A percentile compares a stretch with the other conserved stretches of the same genome.
These are phyloP conservation scores for Nipponacmea schrenckii DNA, from an alignment of 2,888 invertebrate genomes.

Conservation along the genomic window DNA sequence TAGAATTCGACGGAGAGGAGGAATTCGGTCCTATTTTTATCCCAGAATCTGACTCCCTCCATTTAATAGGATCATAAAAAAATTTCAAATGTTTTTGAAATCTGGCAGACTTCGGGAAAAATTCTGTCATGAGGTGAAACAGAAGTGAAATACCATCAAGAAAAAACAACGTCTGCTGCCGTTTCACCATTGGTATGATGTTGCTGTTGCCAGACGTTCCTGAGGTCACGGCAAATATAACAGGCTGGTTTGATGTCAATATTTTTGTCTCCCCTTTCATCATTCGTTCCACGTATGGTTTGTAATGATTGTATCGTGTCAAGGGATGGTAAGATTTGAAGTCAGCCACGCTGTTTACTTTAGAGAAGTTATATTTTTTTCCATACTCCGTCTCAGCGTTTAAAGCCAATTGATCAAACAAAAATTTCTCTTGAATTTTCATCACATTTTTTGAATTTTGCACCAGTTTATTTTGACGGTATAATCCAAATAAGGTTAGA, in stretches of 20 bases:
- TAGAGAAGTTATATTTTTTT: constrained; percentile 43
- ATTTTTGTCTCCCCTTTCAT: constrained; percentile 57
- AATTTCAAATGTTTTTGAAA: constrained; percentile 57
- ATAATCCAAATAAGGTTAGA: not conserved
- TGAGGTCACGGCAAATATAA: constrained; percentile 61
- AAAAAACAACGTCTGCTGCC: constrained; percentile 50
- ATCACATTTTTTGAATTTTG: constrained; percentile 44
- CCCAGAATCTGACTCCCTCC: constrained; percentile 49
- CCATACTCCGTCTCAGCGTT: constrained; percentile 60
- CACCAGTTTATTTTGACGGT: constrained; percentile 40
- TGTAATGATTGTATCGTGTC: constrained; percentile 56
- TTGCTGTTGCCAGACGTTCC: constrained; percentile 62
- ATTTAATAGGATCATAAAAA: constrained; percentile 53
- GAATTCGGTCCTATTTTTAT: constrained; percentile 62
- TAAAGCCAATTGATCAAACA: constrained; percentile 46
- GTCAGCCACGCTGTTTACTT: constrained; percentile 54
- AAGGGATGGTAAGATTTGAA: constrained; percentile 53
- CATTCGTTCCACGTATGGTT: constrained; percentile 55
- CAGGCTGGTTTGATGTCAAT: constrained; percentile 50
- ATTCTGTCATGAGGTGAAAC: constrained; percentile 43
- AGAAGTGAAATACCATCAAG: constrained; percentile 50
- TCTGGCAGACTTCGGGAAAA: constrained; percentile 43
- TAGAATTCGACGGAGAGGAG: constrained; percentile 58
- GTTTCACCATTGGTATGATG: constrained; percentile 54
- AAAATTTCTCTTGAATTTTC: constrained; percentile 49